These are phyloP conservation scores for Polietes domitor DNA, from an alignment of 2,888 invertebrate species.

Conservation along the genomic window DNA sequence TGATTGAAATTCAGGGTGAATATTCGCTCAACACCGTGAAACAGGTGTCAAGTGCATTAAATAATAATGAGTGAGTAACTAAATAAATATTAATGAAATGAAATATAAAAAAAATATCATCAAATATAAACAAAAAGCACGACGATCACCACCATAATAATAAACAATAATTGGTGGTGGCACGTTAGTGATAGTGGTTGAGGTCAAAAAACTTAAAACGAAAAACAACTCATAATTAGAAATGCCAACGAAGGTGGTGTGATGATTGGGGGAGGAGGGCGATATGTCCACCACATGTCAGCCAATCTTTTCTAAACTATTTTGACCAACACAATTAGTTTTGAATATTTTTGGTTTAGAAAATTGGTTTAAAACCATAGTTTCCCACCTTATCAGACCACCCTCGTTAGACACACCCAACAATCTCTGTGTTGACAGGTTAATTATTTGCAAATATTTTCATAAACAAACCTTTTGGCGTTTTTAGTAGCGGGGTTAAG, in stretches of 20 bases:
- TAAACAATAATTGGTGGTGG: slow-evolving; percentile 9
- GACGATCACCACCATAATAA: not conserved
- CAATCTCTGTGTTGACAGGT: too few relatives aligned
- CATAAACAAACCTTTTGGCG: not conserved
- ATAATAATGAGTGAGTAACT: slow-evolving; percentile 11
- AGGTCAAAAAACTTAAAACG: slow-evolving; percentile 28
- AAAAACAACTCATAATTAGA: slow-evolving; percentile 46
- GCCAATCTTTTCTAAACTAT: too few relatives aligned
- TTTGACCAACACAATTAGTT: too few relatives aligned
- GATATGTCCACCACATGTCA: too few relatives aligned
- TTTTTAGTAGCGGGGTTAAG: not conserved
- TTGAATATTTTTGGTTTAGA: too few relatives aligned
- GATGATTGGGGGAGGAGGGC: too few relatives aligned
- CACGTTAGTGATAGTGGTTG: too few relatives aligned
- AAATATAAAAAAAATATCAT: not conserved
- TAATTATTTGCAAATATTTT: slow-evolving; percentile 23
- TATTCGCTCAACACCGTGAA: not conserved
- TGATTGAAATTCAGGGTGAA: slow-evolving; percentile 16
- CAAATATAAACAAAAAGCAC: not conserved
- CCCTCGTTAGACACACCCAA: not conserved
- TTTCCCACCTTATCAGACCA: not conserved
- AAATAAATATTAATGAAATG: not conserved
- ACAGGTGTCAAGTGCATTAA: slow-evolving; percentile 14
- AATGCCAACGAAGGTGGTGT: slow-evolving; percentile 45
- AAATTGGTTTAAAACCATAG: too few relatives aligned